Evolutionary conservation across 2,888 invertebrate genomes (phyloP), one percentile per base, ranked within the genome.

Genomic region (Eurois occulta): DNA sequence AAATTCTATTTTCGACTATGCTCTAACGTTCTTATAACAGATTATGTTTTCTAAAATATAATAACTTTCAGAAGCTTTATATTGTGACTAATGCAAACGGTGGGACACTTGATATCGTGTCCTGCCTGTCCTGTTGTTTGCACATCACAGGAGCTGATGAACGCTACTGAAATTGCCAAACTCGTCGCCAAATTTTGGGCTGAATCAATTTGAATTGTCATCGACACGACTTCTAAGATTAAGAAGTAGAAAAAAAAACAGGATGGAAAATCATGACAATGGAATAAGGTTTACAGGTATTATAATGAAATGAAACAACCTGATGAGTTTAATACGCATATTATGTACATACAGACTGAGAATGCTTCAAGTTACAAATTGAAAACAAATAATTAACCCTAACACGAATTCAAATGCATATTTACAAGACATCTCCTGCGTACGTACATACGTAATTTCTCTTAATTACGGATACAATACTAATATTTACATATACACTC

Each of bases 321-420:
- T 21, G 16, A 28, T 73, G 67, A 72, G 67, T 86, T 79, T 80
- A 82, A 78, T 85, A 89, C 78, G 80, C 78, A 84, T 85, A 83
- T 86, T 87, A 88, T 89, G 85, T 87, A 90, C 88, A 90, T 87
- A 90, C 90, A 90, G 87, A 89, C 87, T 87, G 80, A 88, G 78
- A 87, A 86, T 87, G 82, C 64, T 80, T 86, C 76, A 86, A 72
- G 79, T 85, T 83, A 88, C 78, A 86, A 85, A 84, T 83, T 86
- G 65, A 87, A 88, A 87, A 88, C 84, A 85, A 90, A 89, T 87
- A 90, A 89, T 89, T 91, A 90, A 90, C 74, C 81, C 90, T 90
- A 91, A 91, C 18, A 88, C 48, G 72, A 81, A 87, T 88, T 89
- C 84, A 90, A 89, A 90, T 89, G 87, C 88, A 80, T 88, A 88